Percentiles rank a stretch among this genome's conserved stretches.
Evolutionary conservation across 1,140 invertebrate species (phyloP).

Genomic region (Heliconius eleuchia): DNA sequence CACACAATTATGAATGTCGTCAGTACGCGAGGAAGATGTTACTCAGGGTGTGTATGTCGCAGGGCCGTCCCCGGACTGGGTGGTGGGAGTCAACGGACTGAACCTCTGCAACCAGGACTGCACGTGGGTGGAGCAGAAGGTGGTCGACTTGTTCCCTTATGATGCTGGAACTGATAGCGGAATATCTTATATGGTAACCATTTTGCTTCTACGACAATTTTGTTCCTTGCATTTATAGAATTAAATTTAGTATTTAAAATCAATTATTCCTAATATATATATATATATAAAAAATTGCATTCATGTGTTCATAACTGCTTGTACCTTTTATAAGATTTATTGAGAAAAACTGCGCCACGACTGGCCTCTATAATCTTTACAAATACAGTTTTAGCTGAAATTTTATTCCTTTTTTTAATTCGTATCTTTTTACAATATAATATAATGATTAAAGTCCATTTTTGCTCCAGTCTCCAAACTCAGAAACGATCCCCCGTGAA

Average conservation of each 20-base stretch:
- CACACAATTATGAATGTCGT: no score
- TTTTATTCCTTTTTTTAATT: no score
- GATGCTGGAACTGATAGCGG: slow-evolving; percentile 98
- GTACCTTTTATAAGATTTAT: no score
- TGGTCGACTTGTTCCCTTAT: slow-evolving; percentile 96
- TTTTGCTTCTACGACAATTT: slow-evolving; percentile 89
- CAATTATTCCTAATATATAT: no score
- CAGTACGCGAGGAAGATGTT: no score
- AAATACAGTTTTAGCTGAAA: no score
- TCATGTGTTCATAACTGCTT: no score
- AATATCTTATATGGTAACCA: slow-evolving; percentile 92
- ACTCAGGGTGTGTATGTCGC: neutral
- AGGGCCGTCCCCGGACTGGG: slow-evolving; percentile 98
- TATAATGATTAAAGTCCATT: neutral
- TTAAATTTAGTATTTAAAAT: no score
- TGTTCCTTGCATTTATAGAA: neutral
- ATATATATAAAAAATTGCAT: no score
- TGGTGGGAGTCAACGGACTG: slow-evolving; percentile 95
- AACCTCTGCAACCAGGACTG: slow-evolving; percentile 96
- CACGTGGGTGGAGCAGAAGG: slow-evolving; percentile 93
- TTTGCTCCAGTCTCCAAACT: slow-evolving; percentile 88
- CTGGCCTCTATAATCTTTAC: no score
- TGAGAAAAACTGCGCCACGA: no score
- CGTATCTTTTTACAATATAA: no score
- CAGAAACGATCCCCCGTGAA: slow-evolving; percentile 92